Percentiles rank a stretch among this genome's conserved stretches.
These are phyloP conservation scores for Rhipidura dahli DNA, from an alignment of 2,113 vertebrate genomes.

Conservation along the genomic window DNA sequence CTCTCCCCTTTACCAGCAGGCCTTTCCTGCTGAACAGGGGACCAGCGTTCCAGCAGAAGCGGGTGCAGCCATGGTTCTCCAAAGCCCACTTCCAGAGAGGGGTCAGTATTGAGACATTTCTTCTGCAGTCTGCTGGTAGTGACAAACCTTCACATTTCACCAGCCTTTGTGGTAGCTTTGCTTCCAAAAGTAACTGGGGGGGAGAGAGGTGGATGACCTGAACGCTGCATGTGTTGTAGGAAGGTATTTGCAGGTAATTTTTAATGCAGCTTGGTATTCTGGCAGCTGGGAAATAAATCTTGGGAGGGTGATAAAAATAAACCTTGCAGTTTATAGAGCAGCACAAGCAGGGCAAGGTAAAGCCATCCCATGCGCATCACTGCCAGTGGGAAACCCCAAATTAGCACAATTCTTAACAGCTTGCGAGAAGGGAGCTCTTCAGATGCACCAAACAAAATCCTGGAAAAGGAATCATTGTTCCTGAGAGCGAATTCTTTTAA, in stretches of 20 bases:
- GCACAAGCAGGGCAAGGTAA: neutral
- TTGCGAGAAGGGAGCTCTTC: neutral
- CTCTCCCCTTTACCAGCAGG: neutral
- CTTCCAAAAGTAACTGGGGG: neutral
- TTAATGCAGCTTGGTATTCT: neutral
- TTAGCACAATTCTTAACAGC: neutral
- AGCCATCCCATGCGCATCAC: neutral
- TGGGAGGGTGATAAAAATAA: neutral
- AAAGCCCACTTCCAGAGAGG: constrained; percentile 32
- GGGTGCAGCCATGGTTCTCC: neutral
- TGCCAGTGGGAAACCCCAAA: neutral
- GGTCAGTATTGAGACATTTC: constrained; percentile 38
- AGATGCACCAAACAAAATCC: neutral
- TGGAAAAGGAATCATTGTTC: neutral
- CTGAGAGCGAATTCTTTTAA: neutral
- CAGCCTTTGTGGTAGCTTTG: neutral
- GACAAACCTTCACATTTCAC: neutral
- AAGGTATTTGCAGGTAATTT: neutral
- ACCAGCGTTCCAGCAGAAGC: constrained; percentile 41
- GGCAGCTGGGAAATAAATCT: neutral
- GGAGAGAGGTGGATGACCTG: neutral
- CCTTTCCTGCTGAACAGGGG: constrained; percentile 24
- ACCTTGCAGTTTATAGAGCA: neutral
- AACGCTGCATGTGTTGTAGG: neutral
- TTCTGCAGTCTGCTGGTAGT: neutral